Base-by-base conservation (phyloP, 2,797 vertebrate species). In the Liasis olivaceus region DNA sequence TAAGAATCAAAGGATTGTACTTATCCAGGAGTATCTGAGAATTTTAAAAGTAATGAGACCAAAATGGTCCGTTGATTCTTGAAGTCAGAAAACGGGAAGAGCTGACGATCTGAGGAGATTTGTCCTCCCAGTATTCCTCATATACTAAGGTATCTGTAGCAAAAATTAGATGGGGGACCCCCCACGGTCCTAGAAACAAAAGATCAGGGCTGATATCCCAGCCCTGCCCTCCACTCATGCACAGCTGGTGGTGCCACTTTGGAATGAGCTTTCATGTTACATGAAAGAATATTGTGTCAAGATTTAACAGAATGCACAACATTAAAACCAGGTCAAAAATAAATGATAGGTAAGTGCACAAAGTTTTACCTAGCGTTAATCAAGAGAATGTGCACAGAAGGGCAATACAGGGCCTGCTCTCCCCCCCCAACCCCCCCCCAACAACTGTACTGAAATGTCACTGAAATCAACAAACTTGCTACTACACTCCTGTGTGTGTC, bases 221-320 rank as follows among this genome's bases (percentile, higher is more conserved):
- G 8, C 54, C 13, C 47, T 17, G 9, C 24, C 31, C 12, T 66
- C 5, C 31, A 22, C 17, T 42, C 2, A 3, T 59, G 24, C 51
- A 47, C 11, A 47, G 5, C 7, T 42, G 22, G 1, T 47, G 63
- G 22, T 4, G 14, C 28, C 31, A 66, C 62, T 63, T 88, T 15
- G 17, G 24, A 59, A 26, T 20, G 14, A 58, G 5, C 26, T 89
- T 58, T 2, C 59, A 93, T 93, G 90, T 72, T 92, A 85, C 88
- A 93, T 66, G 88, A 66, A 90, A 90, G 93, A 89, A 69, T 94
- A 62, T n/a, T 15, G 3, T 58, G 28, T 2, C 9, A 24, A 24
- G 36, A 4, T n/a, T 60, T 8, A 20, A 42, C 72, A 58, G 24
- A 62, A 62, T 15, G 12, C 4, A 2, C 6, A 31, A 36, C 11